Conservation (phyloP, 2,113 vertebrate species). For the Perccottus glenii region DNA sequence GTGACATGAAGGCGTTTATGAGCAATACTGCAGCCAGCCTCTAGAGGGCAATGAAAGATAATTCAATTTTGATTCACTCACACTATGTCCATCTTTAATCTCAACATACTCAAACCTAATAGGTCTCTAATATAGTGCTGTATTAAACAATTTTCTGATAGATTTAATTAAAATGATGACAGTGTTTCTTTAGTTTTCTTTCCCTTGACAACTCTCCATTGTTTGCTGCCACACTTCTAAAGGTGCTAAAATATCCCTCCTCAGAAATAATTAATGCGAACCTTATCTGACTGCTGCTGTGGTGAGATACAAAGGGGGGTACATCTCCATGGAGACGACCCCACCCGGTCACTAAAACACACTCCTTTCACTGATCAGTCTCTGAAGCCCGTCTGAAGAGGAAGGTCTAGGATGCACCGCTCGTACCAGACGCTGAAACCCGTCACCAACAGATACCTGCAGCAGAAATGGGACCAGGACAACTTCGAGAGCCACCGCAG, state of each 20-base stretch:
- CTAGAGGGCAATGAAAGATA: conserved; percentile 1
- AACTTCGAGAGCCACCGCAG: conserved; percentile 70
- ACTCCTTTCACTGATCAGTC: neutral
- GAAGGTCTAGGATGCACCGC: conserved; percentile 67
- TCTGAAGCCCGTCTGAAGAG: neutral
- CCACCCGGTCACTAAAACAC: conserved; percentile 24
- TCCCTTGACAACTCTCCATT: neutral
- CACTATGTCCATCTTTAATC: neutral
- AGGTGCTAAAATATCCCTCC: neutral
- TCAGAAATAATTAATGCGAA: conserved; percentile 64
- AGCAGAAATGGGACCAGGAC: conserved; percentile 78
- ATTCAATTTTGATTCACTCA: neutral
- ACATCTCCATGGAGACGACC: conserved; percentile 44
- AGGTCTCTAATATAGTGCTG: no score
- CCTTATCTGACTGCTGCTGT: conserved; percentile 32
- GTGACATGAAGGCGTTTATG: no score
- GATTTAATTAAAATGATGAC: no score
- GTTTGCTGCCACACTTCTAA: neutral
- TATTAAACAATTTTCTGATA: no score
- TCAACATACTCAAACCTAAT: neutral
- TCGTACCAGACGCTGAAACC: conserved; percentile 78
- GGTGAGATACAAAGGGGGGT: conserved; percentile 30
- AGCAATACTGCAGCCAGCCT: neutral
- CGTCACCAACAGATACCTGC: conserved; percentile 75
- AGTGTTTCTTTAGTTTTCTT: neutral